Evolutionary conservation across 2,797 vertebrate genomes (phyloP).

Genomic region (Uromys caudimaculatus): DNA sequence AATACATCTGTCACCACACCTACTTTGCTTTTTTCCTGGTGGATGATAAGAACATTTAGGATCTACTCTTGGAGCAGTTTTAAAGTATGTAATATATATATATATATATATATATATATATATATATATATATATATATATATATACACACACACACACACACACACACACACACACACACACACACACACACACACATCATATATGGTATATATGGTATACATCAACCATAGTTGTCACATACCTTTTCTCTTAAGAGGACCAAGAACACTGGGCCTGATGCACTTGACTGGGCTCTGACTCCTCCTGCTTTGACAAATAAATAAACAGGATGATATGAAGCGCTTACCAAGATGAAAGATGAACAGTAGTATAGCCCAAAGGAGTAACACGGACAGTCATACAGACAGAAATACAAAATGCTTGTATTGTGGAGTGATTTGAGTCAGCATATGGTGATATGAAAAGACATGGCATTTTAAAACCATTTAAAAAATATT

Average conservation of each 20-base stretch:
- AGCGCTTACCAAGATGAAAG: conserved; percentile 54
- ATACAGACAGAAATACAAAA: conserved; percentile 41
- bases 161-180: too few species aligned
- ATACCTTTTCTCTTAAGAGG: conserved; percentile 98
- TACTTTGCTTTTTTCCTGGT: not conserved
- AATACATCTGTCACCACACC: not conserved
- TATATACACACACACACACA: too few species aligned
- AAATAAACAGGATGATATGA: conserved; percentile 61
- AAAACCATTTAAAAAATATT: conserved; percentile 33
- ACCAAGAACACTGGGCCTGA: conserved; percentile 96
- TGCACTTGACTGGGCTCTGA: conserved; percentile 98
- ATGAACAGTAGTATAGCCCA: conserved; percentile 18
- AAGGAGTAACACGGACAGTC: conserved; percentile 20
- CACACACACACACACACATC: too few species aligned
- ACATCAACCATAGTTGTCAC: not conserved
- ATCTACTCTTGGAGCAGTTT: not conserved
- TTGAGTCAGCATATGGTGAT: conserved; percentile 25
- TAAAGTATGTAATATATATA: not conserved
- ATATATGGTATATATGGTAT: too few species aligned
- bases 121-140: too few species aligned
- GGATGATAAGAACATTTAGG: not conserved
- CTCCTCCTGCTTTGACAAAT: conserved; percentile 91
- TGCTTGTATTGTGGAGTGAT: not conserved
- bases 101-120: too few species aligned
- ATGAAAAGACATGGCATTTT: conserved; percentile 15